These are phyloP conservation scores for Acrossocheilus wenchowensis DNA, from an alignment of 2,797 vertebrate genomes.

Conservation along the genomic window DNA sequence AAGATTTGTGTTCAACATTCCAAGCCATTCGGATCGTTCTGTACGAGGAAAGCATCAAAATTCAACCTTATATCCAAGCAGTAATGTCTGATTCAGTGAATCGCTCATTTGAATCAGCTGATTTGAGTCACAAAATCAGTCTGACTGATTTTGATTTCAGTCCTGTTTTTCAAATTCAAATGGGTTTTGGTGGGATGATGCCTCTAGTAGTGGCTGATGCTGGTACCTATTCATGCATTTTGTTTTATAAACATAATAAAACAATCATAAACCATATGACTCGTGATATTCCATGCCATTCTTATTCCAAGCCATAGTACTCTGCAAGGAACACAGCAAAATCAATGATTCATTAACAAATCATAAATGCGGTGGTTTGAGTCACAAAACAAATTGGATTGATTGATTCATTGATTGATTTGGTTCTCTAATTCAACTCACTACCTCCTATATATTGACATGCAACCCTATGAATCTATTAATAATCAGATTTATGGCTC, in stretches of 20 bases:
- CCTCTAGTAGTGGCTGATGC: not conserved
- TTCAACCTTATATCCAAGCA: too few relatives aligned
- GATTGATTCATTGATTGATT: not conserved
- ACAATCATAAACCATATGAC: not conserved
- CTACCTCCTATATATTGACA: not conserved
- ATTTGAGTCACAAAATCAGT: not conserved
- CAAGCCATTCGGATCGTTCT: not conserved
- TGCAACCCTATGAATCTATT: not conserved
- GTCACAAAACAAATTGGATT: not conserved
- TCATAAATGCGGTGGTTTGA: not conserved
- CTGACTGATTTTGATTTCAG: not conserved
- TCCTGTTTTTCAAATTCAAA: not conserved
- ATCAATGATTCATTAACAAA: not conserved
- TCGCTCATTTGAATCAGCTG: not conserved
- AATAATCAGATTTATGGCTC: conserved; percentile 8
- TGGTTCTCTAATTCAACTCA: not conserved
- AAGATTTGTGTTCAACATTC: not conserved
- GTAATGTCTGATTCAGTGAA: not conserved
- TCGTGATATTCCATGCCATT: too few relatives aligned
- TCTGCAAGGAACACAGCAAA: not conserved
- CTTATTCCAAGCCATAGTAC: not conserved
- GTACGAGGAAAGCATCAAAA: not conserved
- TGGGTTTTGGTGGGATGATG: not conserved
- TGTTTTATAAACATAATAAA: not conserved
- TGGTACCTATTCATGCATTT: not conserved